Conservation (phyloP, 2,113 vertebrate genomes). For the Ailurus styani region DNA sequence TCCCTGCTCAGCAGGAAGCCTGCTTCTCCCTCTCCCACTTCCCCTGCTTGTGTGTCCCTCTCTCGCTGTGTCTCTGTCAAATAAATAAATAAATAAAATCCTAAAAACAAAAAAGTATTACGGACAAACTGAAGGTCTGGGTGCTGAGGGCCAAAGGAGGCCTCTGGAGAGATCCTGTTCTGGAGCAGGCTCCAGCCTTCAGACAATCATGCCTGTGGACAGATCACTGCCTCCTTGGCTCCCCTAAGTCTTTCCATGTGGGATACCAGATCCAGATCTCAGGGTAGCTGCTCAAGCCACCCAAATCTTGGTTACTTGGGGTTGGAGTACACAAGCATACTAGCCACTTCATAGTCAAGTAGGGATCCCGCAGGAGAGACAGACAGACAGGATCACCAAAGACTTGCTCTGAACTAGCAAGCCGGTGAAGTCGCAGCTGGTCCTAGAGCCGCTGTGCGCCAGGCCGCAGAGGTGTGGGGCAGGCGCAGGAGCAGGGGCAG, state of each 20-base stretch:
- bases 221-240: background rate
- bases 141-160: background rate
- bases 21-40: too few species aligned
- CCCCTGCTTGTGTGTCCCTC: too few species aligned
- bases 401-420: background rate
- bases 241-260: background rate
- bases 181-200: background rate
- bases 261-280: background rate
- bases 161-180: background rate
- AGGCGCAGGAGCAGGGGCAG: background rate
- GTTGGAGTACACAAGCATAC: background rate
- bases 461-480: background rate
- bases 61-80: too few species aligned
- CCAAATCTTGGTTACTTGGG: background rate
- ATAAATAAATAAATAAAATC: too few species aligned
- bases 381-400: background rate
- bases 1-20: too few species aligned
- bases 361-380: background rate
- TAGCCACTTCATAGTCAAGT: background rate
- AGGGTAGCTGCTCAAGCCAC: background rate
- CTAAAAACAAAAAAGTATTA: background rate
- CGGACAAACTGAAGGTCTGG: background rate
- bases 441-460: background rate
- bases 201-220: background rate
- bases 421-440: background rate